These are phyloP conservation scores for Meta bourneti DNA, from an alignment of 2,888 invertebrate genomes.

Conservation along the genomic window DNA sequence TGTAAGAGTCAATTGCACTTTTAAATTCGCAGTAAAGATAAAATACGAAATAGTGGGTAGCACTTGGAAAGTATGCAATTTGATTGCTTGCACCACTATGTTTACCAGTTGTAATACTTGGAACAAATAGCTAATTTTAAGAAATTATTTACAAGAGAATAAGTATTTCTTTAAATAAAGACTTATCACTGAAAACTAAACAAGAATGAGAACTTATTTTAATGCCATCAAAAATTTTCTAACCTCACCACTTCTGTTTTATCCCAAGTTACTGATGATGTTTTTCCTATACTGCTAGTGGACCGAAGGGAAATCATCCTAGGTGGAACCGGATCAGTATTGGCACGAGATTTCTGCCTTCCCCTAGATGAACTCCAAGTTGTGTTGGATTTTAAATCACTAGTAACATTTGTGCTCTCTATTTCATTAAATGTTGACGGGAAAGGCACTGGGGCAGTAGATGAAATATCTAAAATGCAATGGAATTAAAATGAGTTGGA, in stretches of 20 bases:
- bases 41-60: too few species aligned
- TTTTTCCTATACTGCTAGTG: conserved; percentile 47
- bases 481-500: not conserved
- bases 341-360: conserved; percentile 67
- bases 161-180: too few species aligned
- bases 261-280: conserved; percentile 70
- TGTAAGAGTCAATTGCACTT: too few species aligned
- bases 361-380: conserved; percentile 29
- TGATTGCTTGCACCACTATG: too few species aligned
- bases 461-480: conserved; percentile 28
- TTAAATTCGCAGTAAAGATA: too few species aligned
- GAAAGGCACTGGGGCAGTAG: conserved; percentile 57
- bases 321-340: conserved; percentile 69
- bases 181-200: too few species aligned
- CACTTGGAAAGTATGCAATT: too few species aligned
- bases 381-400: conserved; percentile 54
- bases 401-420: conserved; percentile 39
- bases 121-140: too few species aligned
- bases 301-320: conserved; percentile 12
- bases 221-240: not conserved
- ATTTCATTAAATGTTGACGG: conserved; percentile 50
- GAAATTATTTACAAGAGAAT: too few species aligned
- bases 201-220: too few species aligned
- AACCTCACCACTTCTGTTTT: conserved; percentile 70
- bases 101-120: too few species aligned